Conservation (phyloP, 2,113 vertebrate species). For the Actenoides hombroni region DNA sequence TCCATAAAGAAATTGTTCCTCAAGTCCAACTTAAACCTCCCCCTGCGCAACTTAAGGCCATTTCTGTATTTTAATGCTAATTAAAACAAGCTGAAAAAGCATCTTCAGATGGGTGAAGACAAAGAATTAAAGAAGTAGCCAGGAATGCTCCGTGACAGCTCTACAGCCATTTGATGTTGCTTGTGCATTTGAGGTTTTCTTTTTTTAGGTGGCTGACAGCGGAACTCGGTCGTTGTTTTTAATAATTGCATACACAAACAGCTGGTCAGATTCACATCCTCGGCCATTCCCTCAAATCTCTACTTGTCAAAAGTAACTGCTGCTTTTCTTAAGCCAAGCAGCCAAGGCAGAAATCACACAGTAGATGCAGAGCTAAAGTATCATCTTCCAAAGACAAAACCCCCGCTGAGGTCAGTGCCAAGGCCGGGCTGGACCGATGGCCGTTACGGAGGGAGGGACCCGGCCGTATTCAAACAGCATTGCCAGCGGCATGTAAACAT, state of each 20-base stretch:
- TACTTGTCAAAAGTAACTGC: neutral
- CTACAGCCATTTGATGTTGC: neutral
- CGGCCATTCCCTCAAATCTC: neutral
- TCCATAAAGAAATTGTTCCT: neutral
- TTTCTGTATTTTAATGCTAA: neutral
- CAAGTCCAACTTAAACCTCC: neutral
- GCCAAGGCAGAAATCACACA: neutral
- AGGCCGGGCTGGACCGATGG: neutral
- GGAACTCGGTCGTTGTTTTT: neutral
- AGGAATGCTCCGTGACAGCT: neutral
- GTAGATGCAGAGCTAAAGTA: rapidly evolving
- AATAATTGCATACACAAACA: neutral
- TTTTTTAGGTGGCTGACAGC: neutral
- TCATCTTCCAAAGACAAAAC: neutral
- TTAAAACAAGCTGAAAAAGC: neutral
- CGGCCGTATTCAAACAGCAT: rapidly evolving
- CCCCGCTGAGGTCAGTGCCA: rapidly evolving
- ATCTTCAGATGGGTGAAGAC: neutral
- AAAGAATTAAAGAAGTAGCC: neutral
- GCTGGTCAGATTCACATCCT: neutral
- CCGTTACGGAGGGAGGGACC: too few species aligned
- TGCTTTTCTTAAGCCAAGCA: neutral
- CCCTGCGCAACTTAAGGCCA: neutral
- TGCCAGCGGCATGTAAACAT: neutral
- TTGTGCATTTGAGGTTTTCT: neutral